A percentile compares a stretch with the other conserved stretches of the same genome.
These are phyloP conservation scores for Molothrus aeneus DNA, from an alignment of 2,797 vertebrate genomes.

Conservation along the genomic window DNA sequence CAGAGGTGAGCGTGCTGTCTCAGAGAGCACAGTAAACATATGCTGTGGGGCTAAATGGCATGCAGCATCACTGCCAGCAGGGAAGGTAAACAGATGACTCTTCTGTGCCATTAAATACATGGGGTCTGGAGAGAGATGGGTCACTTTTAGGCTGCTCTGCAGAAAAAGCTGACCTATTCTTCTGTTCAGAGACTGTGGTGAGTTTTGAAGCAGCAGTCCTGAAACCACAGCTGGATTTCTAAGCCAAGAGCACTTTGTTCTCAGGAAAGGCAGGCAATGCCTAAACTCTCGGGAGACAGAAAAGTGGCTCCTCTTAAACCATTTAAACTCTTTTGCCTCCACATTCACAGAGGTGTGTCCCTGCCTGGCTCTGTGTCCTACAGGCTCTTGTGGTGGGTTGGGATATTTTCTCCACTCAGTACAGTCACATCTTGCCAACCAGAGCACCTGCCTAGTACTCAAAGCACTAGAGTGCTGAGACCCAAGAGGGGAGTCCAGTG, in stretches of 20 bases:
- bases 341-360: neutral
- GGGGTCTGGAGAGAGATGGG: neutral
- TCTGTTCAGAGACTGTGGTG: neutral
- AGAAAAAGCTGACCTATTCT: neutral
- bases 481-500: neutral
- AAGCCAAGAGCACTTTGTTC: neutral
- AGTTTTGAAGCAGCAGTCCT: neutral
- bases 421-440: neutral
- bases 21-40: neutral
- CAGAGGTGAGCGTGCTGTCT: neutral
- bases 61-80: neutral
- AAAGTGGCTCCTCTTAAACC: neutral
- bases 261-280: neutral
- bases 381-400: fast-evolving
- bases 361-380: neutral
- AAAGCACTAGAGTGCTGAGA: neutral
- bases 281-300: neutral
- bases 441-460: neutral
- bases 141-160: neutral
- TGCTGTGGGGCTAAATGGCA: neutral
- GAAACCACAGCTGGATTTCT: slow-evolving; percentile 1
- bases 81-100: slow-evolving; percentile 42
- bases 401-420: neutral
- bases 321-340: neutral
- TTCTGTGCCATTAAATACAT: neutral